Conservation (phyloP, 2,797 vertebrate species). For the Diplodus puntazzo region DNA sequence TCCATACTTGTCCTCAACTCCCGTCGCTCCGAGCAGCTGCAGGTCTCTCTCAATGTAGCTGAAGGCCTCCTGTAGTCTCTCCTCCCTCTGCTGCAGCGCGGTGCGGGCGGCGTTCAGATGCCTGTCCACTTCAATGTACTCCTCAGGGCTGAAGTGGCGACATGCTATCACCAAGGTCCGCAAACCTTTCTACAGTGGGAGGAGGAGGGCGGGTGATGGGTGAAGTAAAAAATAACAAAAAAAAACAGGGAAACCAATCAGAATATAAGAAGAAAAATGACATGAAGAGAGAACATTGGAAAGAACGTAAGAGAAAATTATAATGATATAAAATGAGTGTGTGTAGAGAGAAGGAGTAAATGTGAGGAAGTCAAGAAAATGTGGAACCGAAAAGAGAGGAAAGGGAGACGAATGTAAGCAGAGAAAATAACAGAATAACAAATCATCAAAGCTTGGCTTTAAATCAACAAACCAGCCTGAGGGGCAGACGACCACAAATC, state of each 20-base stretch:
- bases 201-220: background rate
- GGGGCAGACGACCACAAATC: constrained; percentile 64
- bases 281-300: too few species aligned
- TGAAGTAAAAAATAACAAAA: background rate
- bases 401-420: background rate
- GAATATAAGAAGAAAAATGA: background rate
- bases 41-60: constrained; percentile 93
- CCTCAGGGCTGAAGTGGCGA: constrained; percentile 90
- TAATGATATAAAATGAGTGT: background rate
- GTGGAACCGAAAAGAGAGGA: background rate
- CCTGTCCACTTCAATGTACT: constrained; percentile 90
- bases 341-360: background rate
- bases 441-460: constrained; percentile 50
- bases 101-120: constrained; percentile 91
- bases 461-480: constrained; percentile 51
- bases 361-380: constrained; percentile 2
- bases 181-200: constrained; percentile 90
- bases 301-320: background rate
- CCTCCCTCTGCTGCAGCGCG: constrained; percentile 94
- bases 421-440: constrained; percentile 34
- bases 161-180: constrained; percentile 95
- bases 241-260: background rate
- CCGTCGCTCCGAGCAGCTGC: constrained; percentile 94
- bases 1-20: constrained; percentile 96
- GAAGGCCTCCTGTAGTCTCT: constrained; percentile 90